Evolutionary conservation across 2,888 invertebrate genomes (phyloP).

Genomic region (Chrysolina haemoptera): DNA sequence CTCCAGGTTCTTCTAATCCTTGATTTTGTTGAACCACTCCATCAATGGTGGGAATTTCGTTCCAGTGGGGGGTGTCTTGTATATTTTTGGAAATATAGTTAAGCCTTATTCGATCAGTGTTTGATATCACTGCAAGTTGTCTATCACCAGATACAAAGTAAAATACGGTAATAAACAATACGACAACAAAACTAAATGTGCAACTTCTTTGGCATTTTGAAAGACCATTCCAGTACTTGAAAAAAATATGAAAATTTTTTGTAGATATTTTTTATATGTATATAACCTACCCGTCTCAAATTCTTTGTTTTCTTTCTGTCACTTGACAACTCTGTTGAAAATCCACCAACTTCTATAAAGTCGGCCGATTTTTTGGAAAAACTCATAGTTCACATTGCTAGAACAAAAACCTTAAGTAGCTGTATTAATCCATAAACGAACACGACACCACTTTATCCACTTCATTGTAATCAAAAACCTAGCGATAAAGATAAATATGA

Average conservation of each 20-base stretch:
- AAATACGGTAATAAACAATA: conserved; percentile 74
- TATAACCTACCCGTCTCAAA: conserved; percentile 57
- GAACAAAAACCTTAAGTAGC: not conserved
- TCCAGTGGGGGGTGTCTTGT: conserved; percentile 59
- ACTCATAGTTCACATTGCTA: conserved; percentile 23
- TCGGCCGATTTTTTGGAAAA: conserved; percentile 31
- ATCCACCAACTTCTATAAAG: conserved; percentile 55
- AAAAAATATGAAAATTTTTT: conserved; percentile 60
- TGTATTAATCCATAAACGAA: not conserved
- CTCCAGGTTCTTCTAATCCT: conserved; percentile 70
- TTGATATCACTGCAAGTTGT: conserved; percentile 58
- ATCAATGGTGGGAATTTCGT: conserved; percentile 60
- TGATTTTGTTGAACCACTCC: conserved; percentile 63
- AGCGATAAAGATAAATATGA: too few species aligned
- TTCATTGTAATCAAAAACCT: not conserved
- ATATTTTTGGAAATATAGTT: conserved; percentile 61
- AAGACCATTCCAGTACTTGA: conserved; percentile 88
- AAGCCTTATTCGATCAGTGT: conserved; percentile 34
- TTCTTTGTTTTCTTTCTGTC: conserved; percentile 56
- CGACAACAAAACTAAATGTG: conserved; percentile 76
- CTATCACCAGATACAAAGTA: conserved; percentile 73
- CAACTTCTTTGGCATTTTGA: conserved; percentile 87
- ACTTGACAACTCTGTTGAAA: conserved; percentile 43
- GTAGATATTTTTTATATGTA: not conserved
- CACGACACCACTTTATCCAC: conserved; percentile 8